Conservation (phyloP, 2,797 vertebrate genomes). For the Liasis olivaceus region DNA sequence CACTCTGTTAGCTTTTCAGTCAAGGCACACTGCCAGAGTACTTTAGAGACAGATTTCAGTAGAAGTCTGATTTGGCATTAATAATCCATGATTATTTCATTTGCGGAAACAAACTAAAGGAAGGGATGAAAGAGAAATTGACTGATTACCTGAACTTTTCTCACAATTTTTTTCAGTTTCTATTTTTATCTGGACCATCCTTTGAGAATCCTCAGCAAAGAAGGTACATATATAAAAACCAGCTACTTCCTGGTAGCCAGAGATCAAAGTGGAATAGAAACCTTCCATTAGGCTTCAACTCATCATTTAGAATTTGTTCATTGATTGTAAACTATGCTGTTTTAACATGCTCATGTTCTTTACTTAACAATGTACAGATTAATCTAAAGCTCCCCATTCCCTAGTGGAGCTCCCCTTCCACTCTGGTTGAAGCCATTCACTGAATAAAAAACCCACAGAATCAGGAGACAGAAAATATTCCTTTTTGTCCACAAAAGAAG, state of each 20-base stretch:
- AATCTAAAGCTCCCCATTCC: not conserved
- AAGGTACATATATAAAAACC: not conserved
- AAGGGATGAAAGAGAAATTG: conserved; percentile 49
- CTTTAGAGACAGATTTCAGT: conserved; percentile 61
- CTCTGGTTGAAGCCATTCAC: not conserved
- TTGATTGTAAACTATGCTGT: not conserved
- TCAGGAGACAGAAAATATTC: not conserved
- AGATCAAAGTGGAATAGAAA: not conserved
- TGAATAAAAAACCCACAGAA: not conserved
- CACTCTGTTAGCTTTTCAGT: conserved; percentile 60
- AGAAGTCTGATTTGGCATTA: conserved; percentile 58
- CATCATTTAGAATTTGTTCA: not conserved
- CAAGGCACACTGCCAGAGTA: conserved; percentile 50
- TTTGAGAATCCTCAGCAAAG: not conserved
- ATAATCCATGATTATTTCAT: conserved; percentile 73
- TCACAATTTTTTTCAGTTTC: conserved; percentile 39
- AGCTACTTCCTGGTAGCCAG: not conserved
- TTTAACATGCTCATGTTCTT: not conserved
- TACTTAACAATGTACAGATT: not conserved
- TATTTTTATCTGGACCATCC: not conserved
- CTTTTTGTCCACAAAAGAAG: not conserved
- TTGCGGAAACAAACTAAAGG: conserved; percentile 50
- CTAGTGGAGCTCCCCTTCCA: not conserved
- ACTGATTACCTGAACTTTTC: conserved; percentile 45
- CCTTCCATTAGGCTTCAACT: not conserved